Percentiles rank a stretch among this genome's conserved stretches.
Conservation (phyloP, 2,113 vertebrate species). For the Ia io region DNA sequence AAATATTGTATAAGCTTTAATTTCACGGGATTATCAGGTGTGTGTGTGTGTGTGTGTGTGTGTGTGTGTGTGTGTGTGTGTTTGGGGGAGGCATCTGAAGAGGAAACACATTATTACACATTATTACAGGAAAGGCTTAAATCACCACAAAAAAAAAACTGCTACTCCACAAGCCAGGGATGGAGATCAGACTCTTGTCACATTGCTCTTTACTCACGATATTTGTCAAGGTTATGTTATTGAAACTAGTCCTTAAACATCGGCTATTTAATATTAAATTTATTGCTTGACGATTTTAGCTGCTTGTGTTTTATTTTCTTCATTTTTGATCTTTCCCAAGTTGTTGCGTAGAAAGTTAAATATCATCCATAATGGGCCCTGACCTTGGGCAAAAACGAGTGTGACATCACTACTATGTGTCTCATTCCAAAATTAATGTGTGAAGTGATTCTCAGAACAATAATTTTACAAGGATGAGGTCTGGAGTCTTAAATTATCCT, state of each 20-base stretch:
- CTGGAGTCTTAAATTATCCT: background rate
- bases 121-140: background rate
- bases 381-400: background rate
- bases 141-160: background rate
- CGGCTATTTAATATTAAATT: background rate
- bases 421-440: background rate
- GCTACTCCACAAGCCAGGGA: background rate
- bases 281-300: background rate
- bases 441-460: background rate
- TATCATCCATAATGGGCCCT: background rate
- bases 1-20: background rate
- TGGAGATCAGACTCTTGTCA: background rate
- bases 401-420: background rate
- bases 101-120: background rate
- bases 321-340: background rate
- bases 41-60: background rate
- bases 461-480: background rate
- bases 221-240: background rate
- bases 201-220: background rate
- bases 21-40: background rate
- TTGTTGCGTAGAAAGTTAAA: background rate
- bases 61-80: background rate
- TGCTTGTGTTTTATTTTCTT: background rate
- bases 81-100: background rate
- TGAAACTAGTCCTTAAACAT: background rate